These are phyloP conservation scores for Tachina grossa DNA, from an alignment of 2,888 invertebrate genomes.

Conservation along the genomic window DNA sequence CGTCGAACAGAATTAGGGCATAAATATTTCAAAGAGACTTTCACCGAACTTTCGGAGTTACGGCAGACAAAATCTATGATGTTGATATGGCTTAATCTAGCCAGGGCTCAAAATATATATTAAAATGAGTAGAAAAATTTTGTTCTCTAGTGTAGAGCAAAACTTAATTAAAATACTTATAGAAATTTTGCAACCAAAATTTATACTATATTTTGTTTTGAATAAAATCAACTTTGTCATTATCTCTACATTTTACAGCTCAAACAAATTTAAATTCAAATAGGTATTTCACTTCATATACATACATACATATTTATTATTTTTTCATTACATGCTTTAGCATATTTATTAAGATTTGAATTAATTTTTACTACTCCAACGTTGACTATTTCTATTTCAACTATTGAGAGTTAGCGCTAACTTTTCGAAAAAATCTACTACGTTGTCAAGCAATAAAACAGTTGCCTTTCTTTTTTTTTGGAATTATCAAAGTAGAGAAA, in stretches of 20 bases:
- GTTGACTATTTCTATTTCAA: not conserved
- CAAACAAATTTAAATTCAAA: constrained; percentile 37
- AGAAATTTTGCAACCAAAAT: not conserved
- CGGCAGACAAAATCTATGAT: too few relatives aligned
- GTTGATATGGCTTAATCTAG: too few relatives aligned
- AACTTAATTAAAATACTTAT: too few relatives aligned
- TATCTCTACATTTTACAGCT: not conserved
- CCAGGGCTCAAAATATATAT: too few relatives aligned
- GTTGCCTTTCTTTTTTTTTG: not conserved
- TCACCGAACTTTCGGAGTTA: too few relatives aligned
- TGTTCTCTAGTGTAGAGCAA: too few relatives aligned
- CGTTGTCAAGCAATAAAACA: not conserved
- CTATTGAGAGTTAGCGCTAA: not conserved
- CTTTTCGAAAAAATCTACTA: not conserved
- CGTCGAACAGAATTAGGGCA: too few relatives aligned
- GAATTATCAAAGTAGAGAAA: not conserved
- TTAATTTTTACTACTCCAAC: constrained; percentile 7
- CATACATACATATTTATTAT: not conserved
- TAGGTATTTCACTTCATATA: not conserved
- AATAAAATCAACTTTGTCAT: not conserved
- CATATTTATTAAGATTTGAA: constrained; percentile 25
- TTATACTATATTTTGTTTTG: not conserved
- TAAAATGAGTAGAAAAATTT: too few relatives aligned
- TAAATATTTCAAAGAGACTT: too few relatives aligned
- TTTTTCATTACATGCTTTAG: not conserved